Evolutionary conservation across 1,140 invertebrate species (phyloP).

Genomic region (Lepidotrigona ventralis): DNA sequence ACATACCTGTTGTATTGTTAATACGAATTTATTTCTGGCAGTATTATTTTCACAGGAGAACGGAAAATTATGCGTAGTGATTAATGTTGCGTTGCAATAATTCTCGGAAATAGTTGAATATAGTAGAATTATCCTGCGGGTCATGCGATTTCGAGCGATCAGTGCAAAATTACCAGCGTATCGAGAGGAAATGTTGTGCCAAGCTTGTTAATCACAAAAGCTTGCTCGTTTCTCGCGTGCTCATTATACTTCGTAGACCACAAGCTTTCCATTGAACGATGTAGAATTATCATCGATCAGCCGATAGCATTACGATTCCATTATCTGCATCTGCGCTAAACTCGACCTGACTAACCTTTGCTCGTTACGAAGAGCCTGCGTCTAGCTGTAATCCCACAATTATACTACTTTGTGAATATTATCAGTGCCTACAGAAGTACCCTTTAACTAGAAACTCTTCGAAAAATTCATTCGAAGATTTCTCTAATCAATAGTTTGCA

Average conservation of each 20-base stretch:
- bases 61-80: background rate
- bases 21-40: too few species aligned
- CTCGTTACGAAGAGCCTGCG: constrained; percentile 16
- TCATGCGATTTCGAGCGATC: constrained; percentile 30
- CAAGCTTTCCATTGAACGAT: constrained; percentile 37
- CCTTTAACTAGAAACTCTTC: background rate
- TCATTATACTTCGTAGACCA: constrained; percentile 40
- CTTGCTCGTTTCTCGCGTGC: constrained; percentile 34
- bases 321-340: constrained; percentile 31
- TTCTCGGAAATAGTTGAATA: constrained; percentile 8
- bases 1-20: too few species aligned
- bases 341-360: constrained; percentile 17
- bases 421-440: background rate
- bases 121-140: constrained; percentile 16
- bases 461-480: background rate
- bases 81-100: background rate
- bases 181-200: constrained; percentile 7
- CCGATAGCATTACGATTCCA: constrained; percentile 46
- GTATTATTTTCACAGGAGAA: too few species aligned
- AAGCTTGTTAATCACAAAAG: constrained; percentile 43
- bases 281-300: constrained; percentile 47
- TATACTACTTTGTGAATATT: constrained; percentile 9
- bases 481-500: background rate
- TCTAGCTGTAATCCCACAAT: constrained; percentile 14
- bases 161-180: constrained; percentile 32